Base-by-base conservation (phyloP, 2,113 vertebrate genomes). In the Marmota monax region DNA sequence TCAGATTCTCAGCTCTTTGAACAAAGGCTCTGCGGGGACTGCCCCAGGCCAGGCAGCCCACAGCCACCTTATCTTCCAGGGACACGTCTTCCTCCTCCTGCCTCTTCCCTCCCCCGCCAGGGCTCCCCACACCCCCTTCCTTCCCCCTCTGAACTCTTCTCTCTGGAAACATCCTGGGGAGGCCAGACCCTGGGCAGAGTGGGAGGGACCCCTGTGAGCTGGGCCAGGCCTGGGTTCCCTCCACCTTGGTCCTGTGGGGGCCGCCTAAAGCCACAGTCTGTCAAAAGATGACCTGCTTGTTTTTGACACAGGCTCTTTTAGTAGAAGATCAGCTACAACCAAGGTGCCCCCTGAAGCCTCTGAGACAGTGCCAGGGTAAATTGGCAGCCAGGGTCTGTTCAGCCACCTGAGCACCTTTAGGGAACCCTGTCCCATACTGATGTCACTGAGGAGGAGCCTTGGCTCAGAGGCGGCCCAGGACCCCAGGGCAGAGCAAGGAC, bases 1-100 rank as follows among this genome's bases (percentile, higher is more conserved):
- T 94, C 79, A 86, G 94, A 91, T 45, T 93, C 78, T 86, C 63
- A 18, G 94, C 37, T 70, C 42, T 27, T 78, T 58, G 67, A 86
- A 82, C 48, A 82, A 11, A 70, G 74, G 23, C 86, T 12, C 1
- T 16, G 37, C 32, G 0, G 6, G 17, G 65, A 45, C 34, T 9
- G 51, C 73, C 80, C 16, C 56, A 58, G 18, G 56, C 9, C 53
- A 9, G 48, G 37, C 83, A 53, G 84, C 90, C 67, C 25, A 29
- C 10, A 8, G 65, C 65, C 29, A 80, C 91, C 84, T 97, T 97
- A 97, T 98, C 96, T 95, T 73, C 63, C 39, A 16, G 73, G 85
- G 69, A 74, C 95, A 96, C 7, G 22, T 84, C 90, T 90, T 96
- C 91, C 90, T 97, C 88, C 83, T 70, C 65, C 78, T 42, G 87